These are phyloP conservation scores for Eupithecia dodoneata DNA, from an alignment of 2,888 invertebrate species.

Conservation along the genomic window DNA sequence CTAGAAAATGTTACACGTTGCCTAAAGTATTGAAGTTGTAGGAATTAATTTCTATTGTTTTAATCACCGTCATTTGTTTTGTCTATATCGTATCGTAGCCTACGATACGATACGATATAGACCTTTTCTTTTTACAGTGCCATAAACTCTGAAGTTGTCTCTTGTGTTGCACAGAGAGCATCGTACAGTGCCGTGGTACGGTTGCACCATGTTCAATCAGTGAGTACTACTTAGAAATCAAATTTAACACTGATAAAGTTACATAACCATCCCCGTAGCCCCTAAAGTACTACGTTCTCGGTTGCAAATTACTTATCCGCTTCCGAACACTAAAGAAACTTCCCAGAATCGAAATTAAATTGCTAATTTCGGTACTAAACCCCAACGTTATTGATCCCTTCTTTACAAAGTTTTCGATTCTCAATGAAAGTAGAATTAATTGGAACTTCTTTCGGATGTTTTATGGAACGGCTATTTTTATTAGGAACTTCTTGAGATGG, in stretches of 20 bases:
- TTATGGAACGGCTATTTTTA: conserved; percentile 43
- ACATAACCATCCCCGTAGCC: conserved; percentile 7
- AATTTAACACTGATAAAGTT: conserved; percentile 1
- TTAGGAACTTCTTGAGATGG: conserved; percentile 17
- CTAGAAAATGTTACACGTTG: too few species aligned
- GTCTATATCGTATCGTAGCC: too few species aligned
- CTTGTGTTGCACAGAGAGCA: too few species aligned
- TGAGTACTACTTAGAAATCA: not conserved
- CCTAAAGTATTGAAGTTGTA: too few species aligned
- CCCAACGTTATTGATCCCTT: conserved; percentile 58
- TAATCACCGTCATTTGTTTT: too few species aligned
- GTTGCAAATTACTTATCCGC: conserved; percentile 68
- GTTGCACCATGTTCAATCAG: too few species aligned
- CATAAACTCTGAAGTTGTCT: too few species aligned
- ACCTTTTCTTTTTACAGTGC: too few species aligned
- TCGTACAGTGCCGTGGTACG: too few species aligned
- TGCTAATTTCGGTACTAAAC: conserved; percentile 71
- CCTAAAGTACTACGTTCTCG: conserved; percentile 51
- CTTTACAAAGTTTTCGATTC: conserved; percentile 57
- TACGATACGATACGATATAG: too few species aligned
- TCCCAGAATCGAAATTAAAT: conserved; percentile 72
- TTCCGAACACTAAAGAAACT: conserved; percentile 65
- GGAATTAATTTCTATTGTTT: too few species aligned
- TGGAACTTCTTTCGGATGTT: conserved; percentile 48
- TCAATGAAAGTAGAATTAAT: conserved; percentile 57